These are phyloP conservation scores for Sapayoa aenigma DNA, from an alignment of 2,113 vertebrate species.

Conservation along the genomic window DNA sequence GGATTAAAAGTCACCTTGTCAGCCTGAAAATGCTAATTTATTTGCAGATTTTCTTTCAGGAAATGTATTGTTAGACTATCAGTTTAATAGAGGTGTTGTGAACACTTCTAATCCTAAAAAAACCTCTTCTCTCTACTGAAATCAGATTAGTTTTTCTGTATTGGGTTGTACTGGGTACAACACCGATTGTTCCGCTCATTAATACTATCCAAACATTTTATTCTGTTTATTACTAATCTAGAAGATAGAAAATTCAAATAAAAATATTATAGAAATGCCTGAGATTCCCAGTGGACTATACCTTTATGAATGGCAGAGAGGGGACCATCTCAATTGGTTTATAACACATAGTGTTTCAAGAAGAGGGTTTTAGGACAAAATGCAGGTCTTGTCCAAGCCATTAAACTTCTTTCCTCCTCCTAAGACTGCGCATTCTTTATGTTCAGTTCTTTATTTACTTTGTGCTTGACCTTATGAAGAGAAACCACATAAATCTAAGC, in stretches of 20 bases:
- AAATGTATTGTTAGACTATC: neutral
- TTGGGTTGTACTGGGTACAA: neutral
- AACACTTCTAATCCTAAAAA: neutral
- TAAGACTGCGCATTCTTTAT: neutral
- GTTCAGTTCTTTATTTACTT: neutral
- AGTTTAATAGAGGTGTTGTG: neutral
- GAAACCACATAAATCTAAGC: neutral
- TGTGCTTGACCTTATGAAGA: neutral
- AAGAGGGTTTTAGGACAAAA: neutral
- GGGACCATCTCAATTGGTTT: neutral
- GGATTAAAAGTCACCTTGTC: neutral
- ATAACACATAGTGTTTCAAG: neutral
- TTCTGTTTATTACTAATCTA: neutral
- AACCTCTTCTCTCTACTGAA: neutral
- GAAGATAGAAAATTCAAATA: neutral
- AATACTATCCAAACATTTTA: neutral
- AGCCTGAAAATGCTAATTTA: neutral
- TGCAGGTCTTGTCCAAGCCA: neutral
- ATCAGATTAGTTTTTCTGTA: neutral
- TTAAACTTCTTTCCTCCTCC: neutral
- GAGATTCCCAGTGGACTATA: neutral
- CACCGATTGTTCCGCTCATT: neutral
- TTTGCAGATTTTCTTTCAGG: neutral
- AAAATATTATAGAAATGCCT: neutral
- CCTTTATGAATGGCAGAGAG: neutral